A percentile compares a stretch with the other conserved stretches of the same genome.
Conservation (phyloP, 1,140 invertebrate genomes). For the Copidosoma floridanum region DNA sequence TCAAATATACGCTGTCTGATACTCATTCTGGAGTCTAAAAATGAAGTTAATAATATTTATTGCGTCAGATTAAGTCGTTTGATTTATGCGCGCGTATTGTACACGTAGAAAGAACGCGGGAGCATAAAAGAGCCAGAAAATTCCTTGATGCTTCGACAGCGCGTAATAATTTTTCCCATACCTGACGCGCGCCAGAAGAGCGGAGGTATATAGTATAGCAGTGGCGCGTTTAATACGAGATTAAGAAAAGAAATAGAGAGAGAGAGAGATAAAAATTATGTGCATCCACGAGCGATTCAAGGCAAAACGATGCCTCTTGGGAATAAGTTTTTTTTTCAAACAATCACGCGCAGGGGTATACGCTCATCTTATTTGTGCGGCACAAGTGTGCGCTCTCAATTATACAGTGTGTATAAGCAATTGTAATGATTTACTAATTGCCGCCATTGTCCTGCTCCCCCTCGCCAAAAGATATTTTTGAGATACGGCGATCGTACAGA, state of each 20-base stretch:
- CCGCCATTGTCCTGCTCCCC: too few relatives aligned
- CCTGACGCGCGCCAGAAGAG: not conserved
- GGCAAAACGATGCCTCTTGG: not conserved
- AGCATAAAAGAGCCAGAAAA: conserved; percentile 2
- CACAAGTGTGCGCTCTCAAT: too few relatives aligned
- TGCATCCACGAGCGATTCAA: not conserved
- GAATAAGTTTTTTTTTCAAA: not conserved
- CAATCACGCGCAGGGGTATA: too few relatives aligned
- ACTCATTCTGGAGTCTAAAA: too few relatives aligned
- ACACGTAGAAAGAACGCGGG: not conserved
- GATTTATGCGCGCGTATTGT: not conserved
- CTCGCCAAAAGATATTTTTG: too few relatives aligned
- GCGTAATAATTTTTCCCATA: conserved; percentile 15
- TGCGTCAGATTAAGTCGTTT: conserved; percentile 11
- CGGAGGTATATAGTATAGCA: too few relatives aligned
- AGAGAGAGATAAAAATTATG: not conserved
- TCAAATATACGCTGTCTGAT: too few relatives aligned
- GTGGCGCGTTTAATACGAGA: not conserved
- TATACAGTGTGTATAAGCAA: too few relatives aligned
- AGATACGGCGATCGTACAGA: too few relatives aligned
- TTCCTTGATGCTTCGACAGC: conserved; percentile 9
- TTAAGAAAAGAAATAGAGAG: not conserved
- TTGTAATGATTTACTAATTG: too few relatives aligned
- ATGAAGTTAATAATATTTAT: conserved; percentile 17
- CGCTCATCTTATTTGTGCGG: too few relatives aligned